A percentile compares a stretch with the other conserved stretches of the same genome.
phyloP scores from a whole-genome alignment of 2,113 vertebrate species.

The Sciurus niger region DNA sequence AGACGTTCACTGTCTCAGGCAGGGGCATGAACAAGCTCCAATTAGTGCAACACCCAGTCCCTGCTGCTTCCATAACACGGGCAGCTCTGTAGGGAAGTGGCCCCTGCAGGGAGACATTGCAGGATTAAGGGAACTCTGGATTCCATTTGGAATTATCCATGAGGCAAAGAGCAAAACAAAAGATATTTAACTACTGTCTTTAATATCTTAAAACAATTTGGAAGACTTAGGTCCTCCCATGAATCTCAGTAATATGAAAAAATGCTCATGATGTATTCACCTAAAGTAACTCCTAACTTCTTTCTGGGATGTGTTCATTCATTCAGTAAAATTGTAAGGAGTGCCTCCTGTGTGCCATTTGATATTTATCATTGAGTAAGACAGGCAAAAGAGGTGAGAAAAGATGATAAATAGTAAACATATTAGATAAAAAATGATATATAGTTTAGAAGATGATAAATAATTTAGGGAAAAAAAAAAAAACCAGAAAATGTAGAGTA shows the following conservation, averaged over 20 bases:
- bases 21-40: constrained; percentile 71
- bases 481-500: background rate
- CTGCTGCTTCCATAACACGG: background rate
- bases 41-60: constrained; percentile 55
- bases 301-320: background rate
- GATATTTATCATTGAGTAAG: background rate
- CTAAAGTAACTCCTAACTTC: background rate
- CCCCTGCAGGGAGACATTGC: background rate
- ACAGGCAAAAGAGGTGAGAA: background rate
- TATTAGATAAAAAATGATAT: background rate
- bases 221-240: background rate
- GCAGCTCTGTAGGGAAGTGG: background rate
- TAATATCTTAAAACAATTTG: background rate
- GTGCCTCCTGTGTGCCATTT: background rate
- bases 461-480: background rate
- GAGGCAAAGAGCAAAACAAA: background rate
- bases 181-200: background rate
- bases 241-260: background rate
- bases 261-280: background rate
- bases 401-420: background rate
- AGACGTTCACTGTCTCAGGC: constrained; percentile 75
- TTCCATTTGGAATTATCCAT: background rate
- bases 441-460: background rate
- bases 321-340: background rate
- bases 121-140: background rate